These are phyloP conservation scores for Anguilla obscura DNA, from an alignment of 2,797 vertebrate species.

Conservation along the genomic window DNA sequence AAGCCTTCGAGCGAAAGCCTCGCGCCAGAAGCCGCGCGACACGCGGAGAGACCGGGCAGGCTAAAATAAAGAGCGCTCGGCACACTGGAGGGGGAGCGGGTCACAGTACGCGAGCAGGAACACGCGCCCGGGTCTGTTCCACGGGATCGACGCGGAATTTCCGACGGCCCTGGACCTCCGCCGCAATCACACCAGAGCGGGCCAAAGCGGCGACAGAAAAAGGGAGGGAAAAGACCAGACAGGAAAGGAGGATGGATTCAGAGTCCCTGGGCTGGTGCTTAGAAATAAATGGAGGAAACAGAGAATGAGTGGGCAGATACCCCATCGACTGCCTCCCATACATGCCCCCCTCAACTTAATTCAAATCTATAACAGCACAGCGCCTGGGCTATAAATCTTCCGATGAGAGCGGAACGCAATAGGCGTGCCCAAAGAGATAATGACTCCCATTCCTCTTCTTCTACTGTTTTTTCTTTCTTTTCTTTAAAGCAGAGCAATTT, in stretches of 20 bases:
- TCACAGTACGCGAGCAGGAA: neutral
- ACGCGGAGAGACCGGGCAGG: neutral
- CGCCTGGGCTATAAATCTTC: constrained; percentile 34
- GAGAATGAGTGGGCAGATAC: constrained; percentile 32
- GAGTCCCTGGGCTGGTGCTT: constrained; percentile 19
- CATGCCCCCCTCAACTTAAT: constrained; percentile 32
- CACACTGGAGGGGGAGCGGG: neutral
- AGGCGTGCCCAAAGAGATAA: constrained; percentile 30
- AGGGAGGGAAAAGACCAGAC: neutral
- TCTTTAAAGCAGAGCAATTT: constrained; percentile 30
- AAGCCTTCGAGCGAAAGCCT: neutral
- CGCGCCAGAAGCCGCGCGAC: neutral
- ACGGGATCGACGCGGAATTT: constrained; percentile 26
- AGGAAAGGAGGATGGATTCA: neutral
- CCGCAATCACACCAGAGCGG: constrained; percentile 13
- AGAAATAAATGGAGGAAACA: constrained; percentile 23
- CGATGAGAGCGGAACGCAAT: constrained; percentile 27
- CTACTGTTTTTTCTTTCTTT: neutral
- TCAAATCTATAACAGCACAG: constrained; percentile 36
- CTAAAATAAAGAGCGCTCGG: neutral
- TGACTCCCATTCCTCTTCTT: constrained; percentile 35
- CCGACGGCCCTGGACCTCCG: constrained; percentile 9
- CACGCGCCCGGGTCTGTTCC: neutral
- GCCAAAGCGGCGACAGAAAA: constrained; percentile 18
- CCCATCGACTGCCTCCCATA: constrained; percentile 33